These are phyloP conservation scores for Eustalomyia histrio DNA, from an alignment of 2,888 invertebrate genomes.

Conservation along the genomic window DNA sequence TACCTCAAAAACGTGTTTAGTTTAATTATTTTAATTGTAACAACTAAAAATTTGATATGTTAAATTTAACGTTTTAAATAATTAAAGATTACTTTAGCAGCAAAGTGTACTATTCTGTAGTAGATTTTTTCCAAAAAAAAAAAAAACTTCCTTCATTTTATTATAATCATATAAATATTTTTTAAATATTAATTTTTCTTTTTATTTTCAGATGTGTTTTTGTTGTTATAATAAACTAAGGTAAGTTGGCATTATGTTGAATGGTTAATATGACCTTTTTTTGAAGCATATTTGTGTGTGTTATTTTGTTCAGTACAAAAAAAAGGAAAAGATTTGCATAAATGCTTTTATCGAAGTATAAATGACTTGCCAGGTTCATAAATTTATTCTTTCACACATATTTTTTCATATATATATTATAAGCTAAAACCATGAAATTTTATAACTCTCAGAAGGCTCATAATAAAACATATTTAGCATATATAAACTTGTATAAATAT, in stretches of 20 bases:
- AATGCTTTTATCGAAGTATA: constrained; percentile 72
- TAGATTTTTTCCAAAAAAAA: background rate
- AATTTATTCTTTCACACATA: constrained; percentile 44
- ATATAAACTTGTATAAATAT: constrained; percentile 27
- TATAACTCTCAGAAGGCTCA: constrained; percentile 51
- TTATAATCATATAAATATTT: constrained; percentile 35
- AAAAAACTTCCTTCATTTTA: background rate
- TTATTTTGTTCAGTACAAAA: constrained; percentile 25
- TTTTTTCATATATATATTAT: background rate
- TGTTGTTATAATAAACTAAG: constrained; percentile 52
- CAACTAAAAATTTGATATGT: too few relatives aligned
- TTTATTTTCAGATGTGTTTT: constrained; percentile 43
- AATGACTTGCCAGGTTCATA: constrained; percentile 68
- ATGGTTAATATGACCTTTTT: constrained; percentile 54
- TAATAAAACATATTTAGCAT: constrained; percentile 36
- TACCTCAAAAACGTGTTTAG: too few relatives aligned
- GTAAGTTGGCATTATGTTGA: constrained; percentile 51
- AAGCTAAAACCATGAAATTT: constrained; percentile 50
- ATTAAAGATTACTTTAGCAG: too few relatives aligned
- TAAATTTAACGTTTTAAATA: too few relatives aligned
- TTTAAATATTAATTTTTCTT: constrained; percentile 22
- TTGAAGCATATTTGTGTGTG: constrained; percentile 42
- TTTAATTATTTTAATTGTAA: too few relatives aligned
- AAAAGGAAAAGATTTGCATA: constrained; percentile 70
- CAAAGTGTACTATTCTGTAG: background rate